phyloP scores from a whole-genome alignment of 1,140 invertebrate species.

The Paralvinella palmiformis region DNA sequence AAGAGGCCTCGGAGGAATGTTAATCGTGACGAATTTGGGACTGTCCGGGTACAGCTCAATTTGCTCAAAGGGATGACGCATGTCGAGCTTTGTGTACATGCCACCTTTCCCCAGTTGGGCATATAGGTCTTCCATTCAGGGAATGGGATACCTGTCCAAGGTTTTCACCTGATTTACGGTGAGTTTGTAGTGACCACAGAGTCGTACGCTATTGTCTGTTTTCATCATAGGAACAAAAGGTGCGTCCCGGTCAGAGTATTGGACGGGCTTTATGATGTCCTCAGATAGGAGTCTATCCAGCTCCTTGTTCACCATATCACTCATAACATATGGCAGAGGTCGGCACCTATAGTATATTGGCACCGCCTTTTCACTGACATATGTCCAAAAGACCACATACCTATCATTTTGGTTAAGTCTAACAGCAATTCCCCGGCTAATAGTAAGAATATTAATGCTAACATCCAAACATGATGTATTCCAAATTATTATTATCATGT shows the following conservation, averaged over 20 bases:
- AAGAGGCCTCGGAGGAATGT: constrained; percentile 25
- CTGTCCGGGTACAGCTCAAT: constrained; percentile 21
- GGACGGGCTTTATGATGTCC: neutral
- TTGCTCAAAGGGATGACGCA: constrained; percentile 28
- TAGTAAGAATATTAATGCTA: too few species aligned
- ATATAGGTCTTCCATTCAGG: constrained; percentile 32
- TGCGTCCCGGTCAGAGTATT: neutral
- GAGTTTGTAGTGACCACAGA: constrained; percentile 13
- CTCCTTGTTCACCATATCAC: too few species aligned
- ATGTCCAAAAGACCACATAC: too few species aligned
- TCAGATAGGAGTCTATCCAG: neutral
- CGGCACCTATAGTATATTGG: too few species aligned
- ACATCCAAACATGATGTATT: too few species aligned
- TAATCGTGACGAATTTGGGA: neutral
- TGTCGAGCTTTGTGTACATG: constrained; percentile 36
- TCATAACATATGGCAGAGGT: too few species aligned
- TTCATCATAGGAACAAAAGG: neutral
- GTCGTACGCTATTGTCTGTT: neutral
- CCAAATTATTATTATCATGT: too few species aligned
- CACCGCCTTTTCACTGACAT: too few species aligned
- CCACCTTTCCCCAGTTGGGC: constrained; percentile 28
- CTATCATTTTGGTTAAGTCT: too few species aligned
- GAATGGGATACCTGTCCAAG: neutral
- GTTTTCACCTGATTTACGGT: constrained; percentile 3
- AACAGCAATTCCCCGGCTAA: too few species aligned